Base-by-base conservation (phyloP, 2,797 vertebrate genomes). In the Danio aesculapii region DNA sequence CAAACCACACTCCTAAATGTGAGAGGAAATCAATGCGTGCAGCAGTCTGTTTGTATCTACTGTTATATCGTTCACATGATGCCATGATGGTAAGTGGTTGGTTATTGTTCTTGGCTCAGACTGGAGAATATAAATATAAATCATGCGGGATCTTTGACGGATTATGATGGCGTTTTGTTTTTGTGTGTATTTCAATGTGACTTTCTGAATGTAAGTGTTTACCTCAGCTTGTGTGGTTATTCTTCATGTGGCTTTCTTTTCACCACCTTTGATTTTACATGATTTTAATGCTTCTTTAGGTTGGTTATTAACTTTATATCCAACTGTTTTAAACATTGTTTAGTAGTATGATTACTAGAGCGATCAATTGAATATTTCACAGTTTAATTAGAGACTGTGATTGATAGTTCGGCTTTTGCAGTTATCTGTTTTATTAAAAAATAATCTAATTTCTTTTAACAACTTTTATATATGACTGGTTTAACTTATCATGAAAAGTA, bases 1-100 rank as follows among this genome's bases (percentile, higher is more conserved):
- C 75, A 58, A 75, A 75, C 55, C 62, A 79, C 63, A 75, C 63
- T 79, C 62, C 61, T 50, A 76, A 66, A 77, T 79, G 53, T 71
- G 77, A 84, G 67, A 44, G 76, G 62, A 70, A 78, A 79, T 79
- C 68, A 64, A 82, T 77, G 61, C 30, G 6, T 30, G 19, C 52
- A 19, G 67, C 41, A 57, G 58, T 77, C 76, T 46, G 76, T 52
- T 75, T 62, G 9, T 41, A 57, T 83, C 52, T 79, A 43, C n/a
- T 58, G 39, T 49, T 49, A 50, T 58, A 14, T 66, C 8, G 17
- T 41, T 74, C 17, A 47, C 12, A 46, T 74, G 75, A 74, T 74
- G 53, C 52, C 30, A 58, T 75, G 41, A 50, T 67, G 52, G 52
- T 75, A 75, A 50, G 53, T 43, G 53, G 62, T 74, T 66, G 58